Base-by-base conservation (phyloP, 2,888 invertebrate genomes). In the Agrypnus murinus region DNA sequence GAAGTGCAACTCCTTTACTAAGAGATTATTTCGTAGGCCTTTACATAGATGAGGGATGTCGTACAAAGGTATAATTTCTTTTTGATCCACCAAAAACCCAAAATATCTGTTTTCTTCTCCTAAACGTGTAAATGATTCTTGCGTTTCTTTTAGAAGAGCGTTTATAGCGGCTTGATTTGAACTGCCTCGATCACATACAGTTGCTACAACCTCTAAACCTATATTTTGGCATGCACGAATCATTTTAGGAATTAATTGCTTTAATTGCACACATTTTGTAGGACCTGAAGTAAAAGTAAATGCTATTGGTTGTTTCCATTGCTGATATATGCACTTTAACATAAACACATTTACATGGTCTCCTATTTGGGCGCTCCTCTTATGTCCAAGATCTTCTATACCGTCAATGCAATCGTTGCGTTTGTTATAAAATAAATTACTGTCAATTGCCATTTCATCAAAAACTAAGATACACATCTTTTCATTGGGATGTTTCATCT, bases 181-280 rank as follows among this genome's bases (percentile, higher is more conserved):
- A 2, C 17, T 17, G 4, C 46, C 46, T 19, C 17, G 46, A 15
- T 77, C 78, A 64, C 75, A 77, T 8, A 76, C 60, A 4, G 74
- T 76, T 1, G 72, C 72, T 8, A 75, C 60, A 15, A 75, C 69
- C 25, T 46, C 65, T n/a, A 77, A 57, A 6, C 77, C 74, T 12
- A 73, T 66, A 6, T 55, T 34, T 40, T 67, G 65, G n/a, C n/a
- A n/a, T n/a, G n/a, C n/a, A n/a, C n/a, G n/a, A n/a, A n/a, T n/a
- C n/a, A n/a, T n/a, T n/a, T n/a, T n/a, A n/a, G n/a, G n/a, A n/a
- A n/a, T n/a, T n/a, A n/a, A n/a, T n/a, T n/a, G n/a, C n/a, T n/a
- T n/a, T n/a, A n/a, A n/a, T n/a, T n/a, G n/a, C n/a, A n/a, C n/a
- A n/a, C n/a, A n/a, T n/a, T n/a, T n/a, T n/a, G n/a, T n/a, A n/a